phyloP scores from a whole-genome alignment of 2,797 vertebrate species.

The Crenichthys baileyi region DNA sequence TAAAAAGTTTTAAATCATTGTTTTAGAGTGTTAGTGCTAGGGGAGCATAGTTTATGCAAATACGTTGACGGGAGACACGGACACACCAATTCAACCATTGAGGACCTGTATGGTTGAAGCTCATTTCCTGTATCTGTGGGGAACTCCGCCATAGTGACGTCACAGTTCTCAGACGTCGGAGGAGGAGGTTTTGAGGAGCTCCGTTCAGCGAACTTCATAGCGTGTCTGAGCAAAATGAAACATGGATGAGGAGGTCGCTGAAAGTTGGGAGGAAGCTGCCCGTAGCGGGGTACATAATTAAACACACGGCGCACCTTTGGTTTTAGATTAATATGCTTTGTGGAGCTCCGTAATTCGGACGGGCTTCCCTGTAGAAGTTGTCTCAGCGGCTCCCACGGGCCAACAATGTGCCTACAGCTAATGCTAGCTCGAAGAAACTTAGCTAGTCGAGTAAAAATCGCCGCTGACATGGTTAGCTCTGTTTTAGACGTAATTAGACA shows the following conservation, averaged over 20 bases:
- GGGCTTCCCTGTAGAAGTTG: constrained; percentile 3
- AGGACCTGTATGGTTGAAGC: neutral
- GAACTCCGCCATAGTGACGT: constrained; percentile 62
- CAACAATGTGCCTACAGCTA: constrained; percentile 73
- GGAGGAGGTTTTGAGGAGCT: constrained; percentile 52
- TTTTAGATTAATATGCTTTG: fast-evolving
- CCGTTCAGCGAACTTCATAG: constrained; percentile 41
- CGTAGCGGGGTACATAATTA: constrained; percentile 88
- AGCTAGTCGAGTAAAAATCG: constrained; percentile 27
- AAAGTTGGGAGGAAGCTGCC: constrained; percentile 95
- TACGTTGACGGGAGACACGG: neutral
- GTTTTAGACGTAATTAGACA: neutral
- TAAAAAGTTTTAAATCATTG: neutral
- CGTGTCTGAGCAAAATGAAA: constrained; percentile 78
- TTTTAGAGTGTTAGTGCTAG: neutral
- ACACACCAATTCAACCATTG: neutral
- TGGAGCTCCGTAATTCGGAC: fast-evolving
- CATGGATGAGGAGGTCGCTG: constrained; percentile 95
- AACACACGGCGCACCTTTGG: fast-evolving
- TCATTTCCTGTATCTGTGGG: neutral
- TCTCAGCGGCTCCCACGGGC: constrained; percentile 40
- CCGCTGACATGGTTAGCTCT: neutral
- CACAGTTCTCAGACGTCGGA: constrained; percentile 25
- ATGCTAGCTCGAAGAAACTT: constrained; percentile 66
- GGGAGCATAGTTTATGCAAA: neutral